Evolutionary conservation across 2,113 vertebrate genomes (phyloP).

Genomic region (Hystrix cristata): DNA sequence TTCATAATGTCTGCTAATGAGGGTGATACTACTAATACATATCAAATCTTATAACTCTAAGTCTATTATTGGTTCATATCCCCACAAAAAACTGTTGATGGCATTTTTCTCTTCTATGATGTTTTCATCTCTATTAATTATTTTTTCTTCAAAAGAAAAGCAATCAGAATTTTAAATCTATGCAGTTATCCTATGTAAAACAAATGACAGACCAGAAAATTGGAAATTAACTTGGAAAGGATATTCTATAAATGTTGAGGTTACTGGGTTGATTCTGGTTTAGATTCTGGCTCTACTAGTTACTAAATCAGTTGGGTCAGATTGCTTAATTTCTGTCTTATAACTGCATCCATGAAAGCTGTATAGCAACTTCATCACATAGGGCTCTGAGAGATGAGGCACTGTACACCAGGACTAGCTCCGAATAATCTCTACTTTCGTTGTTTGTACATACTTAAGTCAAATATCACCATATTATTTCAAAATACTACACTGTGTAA

Average conservation of each 20-base stretch:
- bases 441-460: not conserved
- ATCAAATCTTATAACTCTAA: not conserved
- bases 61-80: not conserved
- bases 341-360: not conserved
- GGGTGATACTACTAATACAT: not conserved
- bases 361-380: not conserved
- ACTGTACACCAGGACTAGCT: not conserved
- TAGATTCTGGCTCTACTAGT: not conserved
- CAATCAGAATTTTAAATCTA: not conserved
- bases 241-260: not conserved
- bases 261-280: not conserved
- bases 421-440: not conserved
- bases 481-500: not conserved
- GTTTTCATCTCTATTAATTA: not conserved
- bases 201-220: not conserved
- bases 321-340: not conserved
- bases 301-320: not conserved
- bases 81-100: not conserved
- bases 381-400: not conserved
- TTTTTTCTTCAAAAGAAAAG: constrained; percentile 2
- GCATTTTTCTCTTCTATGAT: not conserved
- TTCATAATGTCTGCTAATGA: not conserved
- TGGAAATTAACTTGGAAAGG: not conserved
- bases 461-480: not conserved
- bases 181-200: not conserved